Evolutionary conservation across 2,113 vertebrate species (phyloP).

Genomic region (Varanus salvator): DNA sequence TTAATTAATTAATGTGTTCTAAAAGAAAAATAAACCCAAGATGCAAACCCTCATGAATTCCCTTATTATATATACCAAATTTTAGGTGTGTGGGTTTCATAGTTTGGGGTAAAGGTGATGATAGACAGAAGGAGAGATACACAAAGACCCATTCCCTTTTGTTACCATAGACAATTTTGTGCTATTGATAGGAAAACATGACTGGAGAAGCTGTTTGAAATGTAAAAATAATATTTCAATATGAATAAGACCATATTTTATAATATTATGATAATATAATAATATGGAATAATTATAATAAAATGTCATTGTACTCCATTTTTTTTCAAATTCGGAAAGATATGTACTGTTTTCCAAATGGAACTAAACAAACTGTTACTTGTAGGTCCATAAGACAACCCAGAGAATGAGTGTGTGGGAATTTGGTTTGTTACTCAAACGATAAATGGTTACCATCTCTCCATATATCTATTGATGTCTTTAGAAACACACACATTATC

Average conservation of each 20-base stretch:
- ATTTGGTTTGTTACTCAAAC: background rate
- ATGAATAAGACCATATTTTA: no score
- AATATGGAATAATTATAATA: no score
- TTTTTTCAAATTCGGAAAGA: background rate
- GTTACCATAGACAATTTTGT: background rate
- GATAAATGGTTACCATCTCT: constrained; percentile 21
- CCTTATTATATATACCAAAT: background rate
- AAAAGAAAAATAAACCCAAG: no score
- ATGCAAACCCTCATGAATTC: no score
- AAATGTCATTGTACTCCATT: background rate
- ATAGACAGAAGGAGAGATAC: background rate
- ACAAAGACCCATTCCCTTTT: no score
- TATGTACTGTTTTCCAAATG: constrained; percentile 24
- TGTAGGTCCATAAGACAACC: constrained; percentile 3
- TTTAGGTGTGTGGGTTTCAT: no score
- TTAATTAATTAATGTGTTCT: no score
- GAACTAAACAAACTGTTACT: constrained; percentile 19
- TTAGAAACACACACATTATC: background rate
- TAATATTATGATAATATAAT: no score
- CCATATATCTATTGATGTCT: background rate
- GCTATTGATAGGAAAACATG: background rate
- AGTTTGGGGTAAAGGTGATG: no score
- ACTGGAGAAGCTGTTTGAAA: background rate
- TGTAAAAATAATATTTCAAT: background rate
- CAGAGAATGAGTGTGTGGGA: constrained; percentile 20